A percentile compares a stretch with the other conserved stretches of the same genome.
These are phyloP conservation scores for Scleropages formosus DNA, from an alignment of 2,797 vertebrate species.

Conservation along the genomic window DNA sequence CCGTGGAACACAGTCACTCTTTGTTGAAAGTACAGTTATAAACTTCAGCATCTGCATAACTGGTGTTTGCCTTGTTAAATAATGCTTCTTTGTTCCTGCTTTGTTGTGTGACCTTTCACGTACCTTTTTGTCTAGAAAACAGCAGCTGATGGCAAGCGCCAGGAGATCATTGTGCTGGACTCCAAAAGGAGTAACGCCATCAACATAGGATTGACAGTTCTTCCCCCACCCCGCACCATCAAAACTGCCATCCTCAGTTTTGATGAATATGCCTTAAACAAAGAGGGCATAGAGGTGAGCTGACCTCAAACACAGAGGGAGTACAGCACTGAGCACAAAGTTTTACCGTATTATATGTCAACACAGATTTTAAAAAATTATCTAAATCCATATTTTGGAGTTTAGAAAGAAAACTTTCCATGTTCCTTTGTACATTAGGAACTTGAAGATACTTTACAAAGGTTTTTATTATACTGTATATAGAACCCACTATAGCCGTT, in stretches of 20 bases:
- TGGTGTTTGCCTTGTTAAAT: background rate
- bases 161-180: constrained; percentile 93
- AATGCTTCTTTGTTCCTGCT: background rate
- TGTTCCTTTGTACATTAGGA: no score
- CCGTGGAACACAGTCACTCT: background rate
- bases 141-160: constrained; percentile 91
- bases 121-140: constrained; percentile 74
- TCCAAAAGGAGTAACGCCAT: constrained; percentile 96
- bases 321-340: background rate
- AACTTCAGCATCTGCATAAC: background rate
- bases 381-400: no score
- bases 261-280: constrained; percentile 97
- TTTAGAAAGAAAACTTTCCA: no score
- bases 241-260: constrained; percentile 98
- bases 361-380: no score
- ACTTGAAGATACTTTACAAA: no score
- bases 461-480: no score
- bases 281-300: constrained; percentile 94
- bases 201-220: constrained; percentile 93
- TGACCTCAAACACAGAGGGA: background rate
- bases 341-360: no score
- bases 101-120: background rate
- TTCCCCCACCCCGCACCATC: constrained; percentile 94
- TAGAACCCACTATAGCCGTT: no score
- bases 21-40: background rate